Base-by-base conservation (phyloP, 1,140 invertebrate genomes). In the Chrysopa pallens region DNA sequence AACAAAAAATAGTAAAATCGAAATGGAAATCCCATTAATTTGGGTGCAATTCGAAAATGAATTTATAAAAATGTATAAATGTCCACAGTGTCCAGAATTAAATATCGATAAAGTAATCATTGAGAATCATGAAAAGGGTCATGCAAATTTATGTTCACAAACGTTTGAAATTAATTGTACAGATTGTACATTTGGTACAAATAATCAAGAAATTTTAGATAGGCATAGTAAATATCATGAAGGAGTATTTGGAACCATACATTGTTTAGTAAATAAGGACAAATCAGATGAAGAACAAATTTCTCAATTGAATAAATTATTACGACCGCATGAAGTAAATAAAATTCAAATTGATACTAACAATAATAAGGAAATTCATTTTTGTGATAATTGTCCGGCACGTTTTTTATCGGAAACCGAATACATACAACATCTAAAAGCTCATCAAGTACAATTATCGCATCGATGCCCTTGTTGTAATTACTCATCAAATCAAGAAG, bases 101-200 rank as follows among this genome's bases (percentile, higher is more conserved):
- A 86, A 86, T 54, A 63, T 74, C 7, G 62, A 79, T 29, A 78
- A 80, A 61, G 75, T 77, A 29, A 85, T 85, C 56, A 80, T 90
- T 28, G 71, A 74, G n/a, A 80, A 85, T 47, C 86, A 91, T 59
- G 84, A 90, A 58, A 77, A 78, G 57, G 84, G 89, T 74, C 86
- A 90, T 59, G 33, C 50, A 35, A 46, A 49, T 9, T 35, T 47
- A n/a, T 48, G 46, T 31, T 38, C 37, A 3, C 50, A 53, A 36
- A 51, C 52, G n/a, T 50, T 52, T 15, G 56, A 62, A 46, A 59
- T 63, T 48, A 66, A 68, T 43, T 91, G 85, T 56, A 69, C 74
- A 2, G 73, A 84, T 48, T 91, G 87, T 59, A 84, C 80, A 58
- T 90, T 84, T 52, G 73, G 75, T 12, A 86, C 82, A 56, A 75